Percentiles rank a stretch among this genome's conserved stretches.
These are phyloP conservation scores for Tapera naevia DNA, from an alignment of 2,797 vertebrate genomes.

Conservation along the genomic window DNA sequence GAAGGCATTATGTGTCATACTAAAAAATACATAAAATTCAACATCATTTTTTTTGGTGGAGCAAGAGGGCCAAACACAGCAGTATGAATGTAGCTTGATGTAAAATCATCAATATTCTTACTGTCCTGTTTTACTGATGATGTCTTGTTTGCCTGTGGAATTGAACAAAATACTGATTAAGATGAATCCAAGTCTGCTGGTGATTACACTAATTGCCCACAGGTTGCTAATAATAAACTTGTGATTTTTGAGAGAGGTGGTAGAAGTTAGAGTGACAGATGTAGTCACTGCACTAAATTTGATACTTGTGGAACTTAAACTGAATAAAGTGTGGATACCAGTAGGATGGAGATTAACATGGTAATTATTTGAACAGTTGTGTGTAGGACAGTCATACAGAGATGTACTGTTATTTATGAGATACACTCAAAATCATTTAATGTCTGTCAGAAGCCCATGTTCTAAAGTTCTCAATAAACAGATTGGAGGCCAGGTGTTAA, in stretches of 20 bases:
- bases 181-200: background rate
- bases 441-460: background rate
- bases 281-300: background rate
- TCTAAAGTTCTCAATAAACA: background rate
- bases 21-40: background rate
- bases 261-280: background rate
- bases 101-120: background rate
- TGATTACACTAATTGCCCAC: background rate
- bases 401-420: background rate
- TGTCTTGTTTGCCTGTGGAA: background rate
- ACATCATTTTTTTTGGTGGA: accelerated
- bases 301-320: background rate
- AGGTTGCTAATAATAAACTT: background rate
- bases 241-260: background rate
- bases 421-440: too few species aligned
- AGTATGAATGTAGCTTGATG: background rate
- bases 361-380: background rate
- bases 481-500: background rate
- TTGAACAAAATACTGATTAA: background rate
- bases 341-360: background rate
- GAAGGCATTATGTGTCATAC: background rate
- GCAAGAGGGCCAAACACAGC: background rate
- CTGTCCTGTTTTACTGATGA: background rate
- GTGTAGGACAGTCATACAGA: background rate
- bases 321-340: background rate